Evolutionary conservation across 2,797 vertebrate genomes (phyloP), one percentile per base, ranked within the genome.

Genomic region (Pangasius djambal): DNA sequence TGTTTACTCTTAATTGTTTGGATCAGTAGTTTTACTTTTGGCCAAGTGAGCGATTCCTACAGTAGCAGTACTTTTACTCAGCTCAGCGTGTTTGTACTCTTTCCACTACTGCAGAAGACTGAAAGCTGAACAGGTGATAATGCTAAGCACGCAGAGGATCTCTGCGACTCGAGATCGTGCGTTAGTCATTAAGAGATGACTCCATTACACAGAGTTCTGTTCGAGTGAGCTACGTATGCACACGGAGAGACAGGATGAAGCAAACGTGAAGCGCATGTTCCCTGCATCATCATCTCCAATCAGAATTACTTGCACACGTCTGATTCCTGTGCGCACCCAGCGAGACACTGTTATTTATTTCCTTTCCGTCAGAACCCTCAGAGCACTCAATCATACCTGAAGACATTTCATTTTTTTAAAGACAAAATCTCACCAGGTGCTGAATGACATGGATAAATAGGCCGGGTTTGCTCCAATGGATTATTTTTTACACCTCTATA

Each of bases 401-500:
- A 16, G 7, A 34, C 16, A 6, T 78, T 78, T 52, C 48, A 52
- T 52, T 55, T 81, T 16, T 78, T 31, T 59, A 20, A 59, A 82
- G 34, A 59, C 55, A 13, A 37, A 82, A 59, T 82, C 78, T 82
- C 78, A 25, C 55, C 75, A 10, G 78, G 59, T 59, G 18, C n/a
- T 13, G 55, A 59, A 13, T 10, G 78, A 82, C 55, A 2, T 2
- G 34, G 78, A 59, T 82, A 52, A 82, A 82, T 83, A 28, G 57
- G 5, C 13, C 22, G 37, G 10, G 34, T 37, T 61, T 1, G 57
- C 59, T 7, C 81, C 34, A 6, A 63, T 28, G 81, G 81, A 82
- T 82, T 83, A 6, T 63, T 83, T 59, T 61, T 63, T 18, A 48
- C 25, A 48, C 82, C 82, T 65, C 37, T 16, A 83, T 83, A 55